These are phyloP conservation scores for Phoxinus phoxinus DNA, from an alignment of 2,113 vertebrate species.

Conservation along the genomic window DNA sequence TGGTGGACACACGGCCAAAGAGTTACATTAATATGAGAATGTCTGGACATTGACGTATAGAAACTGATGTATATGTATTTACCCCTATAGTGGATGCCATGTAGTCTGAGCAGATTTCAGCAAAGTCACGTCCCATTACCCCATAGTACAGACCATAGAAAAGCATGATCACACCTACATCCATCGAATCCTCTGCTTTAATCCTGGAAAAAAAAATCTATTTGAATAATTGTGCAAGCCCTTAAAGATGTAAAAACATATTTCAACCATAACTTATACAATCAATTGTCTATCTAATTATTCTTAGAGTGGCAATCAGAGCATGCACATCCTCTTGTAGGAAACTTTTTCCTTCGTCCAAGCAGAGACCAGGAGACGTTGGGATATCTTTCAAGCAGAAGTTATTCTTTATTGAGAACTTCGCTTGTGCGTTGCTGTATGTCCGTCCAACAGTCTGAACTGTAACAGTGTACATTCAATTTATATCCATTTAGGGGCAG, in stretches of 20 bases:
- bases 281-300: neutral
- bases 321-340: neutral
- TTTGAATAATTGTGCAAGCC: too few relatives aligned
- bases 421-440: too few relatives aligned
- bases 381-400: too few relatives aligned
- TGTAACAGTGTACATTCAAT: too few relatives aligned
- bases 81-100: slow-evolving; percentile 75
- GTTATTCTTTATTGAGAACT: too few relatives aligned
- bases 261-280: neutral
- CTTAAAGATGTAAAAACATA: neutral
- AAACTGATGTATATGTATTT: slow-evolving; percentile 4
- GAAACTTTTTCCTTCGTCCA: too few relatives aligned
- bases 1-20: too few relatives aligned
- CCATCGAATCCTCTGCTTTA: slow-evolving; percentile 75
- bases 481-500: too few relatives aligned
- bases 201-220: slow-evolving; percentile 65
- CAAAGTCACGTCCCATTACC: slow-evolving; percentile 74
- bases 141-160: slow-evolving; percentile 78
- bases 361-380: too few relatives aligned
- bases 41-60: neutral
- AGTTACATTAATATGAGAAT: neutral
- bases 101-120: slow-evolving; percentile 79
- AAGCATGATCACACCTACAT: slow-evolving; percentile 74
- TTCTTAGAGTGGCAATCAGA: neutral
- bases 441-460: too few relatives aligned